Conservation (phyloP, 2,888 invertebrate species). For the Agriotes lineatus region DNA sequence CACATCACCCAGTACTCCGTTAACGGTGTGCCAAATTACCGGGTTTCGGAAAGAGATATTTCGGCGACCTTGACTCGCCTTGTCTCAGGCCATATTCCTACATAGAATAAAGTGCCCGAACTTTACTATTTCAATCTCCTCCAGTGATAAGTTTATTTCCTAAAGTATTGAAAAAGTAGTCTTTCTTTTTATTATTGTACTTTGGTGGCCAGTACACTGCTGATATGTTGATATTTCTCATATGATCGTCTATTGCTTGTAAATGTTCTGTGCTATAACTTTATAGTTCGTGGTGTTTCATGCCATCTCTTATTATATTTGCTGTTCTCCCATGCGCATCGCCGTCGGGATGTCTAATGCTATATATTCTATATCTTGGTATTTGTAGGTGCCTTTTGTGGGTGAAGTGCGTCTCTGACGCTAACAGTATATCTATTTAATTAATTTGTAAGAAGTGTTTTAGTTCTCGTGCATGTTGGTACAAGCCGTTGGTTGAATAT, state of each 20-base stretch:
- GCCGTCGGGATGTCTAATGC: background rate
- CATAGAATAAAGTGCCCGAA: too few species aligned
- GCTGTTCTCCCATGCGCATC: background rate
- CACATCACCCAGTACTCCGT: too few species aligned
- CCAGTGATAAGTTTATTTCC: background rate
- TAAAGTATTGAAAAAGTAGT: background rate
- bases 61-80: too few species aligned
- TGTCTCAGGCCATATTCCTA: too few species aligned
- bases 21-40: too few species aligned
- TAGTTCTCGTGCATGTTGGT: background rate
- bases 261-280: background rate
- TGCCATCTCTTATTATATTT: background rate
- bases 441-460: background rate
- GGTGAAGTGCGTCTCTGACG: background rate
- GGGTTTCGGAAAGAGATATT: too few species aligned
- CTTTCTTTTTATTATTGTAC: background rate
- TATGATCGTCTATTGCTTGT: background rate
- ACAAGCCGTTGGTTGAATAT: too few species aligned
- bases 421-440: background rate
- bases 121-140: too few species aligned
- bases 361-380: background rate
- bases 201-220: background rate
- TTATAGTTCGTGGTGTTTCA: background rate
- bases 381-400: background rate
- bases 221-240: background rate